phyloP scores from a whole-genome alignment of 92 coral and sea anemone species.

The Palythoa grandis region DNA sequence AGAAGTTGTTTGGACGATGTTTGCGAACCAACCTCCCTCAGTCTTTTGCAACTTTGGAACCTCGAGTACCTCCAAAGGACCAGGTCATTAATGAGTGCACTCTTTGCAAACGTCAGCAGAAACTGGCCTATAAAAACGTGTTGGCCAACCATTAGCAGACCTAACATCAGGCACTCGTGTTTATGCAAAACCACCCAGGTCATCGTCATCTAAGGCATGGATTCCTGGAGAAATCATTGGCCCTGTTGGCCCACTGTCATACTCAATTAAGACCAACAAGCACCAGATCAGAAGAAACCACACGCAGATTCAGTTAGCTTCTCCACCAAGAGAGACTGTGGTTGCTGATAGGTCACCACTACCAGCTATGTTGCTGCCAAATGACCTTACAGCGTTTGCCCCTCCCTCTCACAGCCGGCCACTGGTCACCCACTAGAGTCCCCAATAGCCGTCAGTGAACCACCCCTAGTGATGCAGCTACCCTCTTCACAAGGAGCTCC shows the following conservation, averaged over 20 bases:
- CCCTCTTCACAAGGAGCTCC: not conserved
- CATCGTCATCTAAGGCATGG: not conserved
- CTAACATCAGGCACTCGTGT: not conserved
- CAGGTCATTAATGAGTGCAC: not conserved
- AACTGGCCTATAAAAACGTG: not conserved
- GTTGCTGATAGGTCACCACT: not conserved
- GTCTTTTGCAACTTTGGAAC: constrained; percentile 29
- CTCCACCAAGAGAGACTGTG: not conserved
- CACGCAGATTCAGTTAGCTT: not conserved
- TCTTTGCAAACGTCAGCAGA: not conserved
- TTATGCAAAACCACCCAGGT: not conserved
- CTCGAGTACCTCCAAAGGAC: not conserved
- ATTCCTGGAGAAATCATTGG: not conserved
- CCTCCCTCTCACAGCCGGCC: not conserved
- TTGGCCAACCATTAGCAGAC: too few relatives aligned
- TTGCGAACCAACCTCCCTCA: constrained; percentile 52
- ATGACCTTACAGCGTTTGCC: not conserved
- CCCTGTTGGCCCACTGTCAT: not conserved
- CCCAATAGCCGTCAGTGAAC: not conserved
- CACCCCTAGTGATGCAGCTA: not conserved
- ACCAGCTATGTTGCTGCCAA: not conserved
- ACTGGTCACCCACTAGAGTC: not conserved
- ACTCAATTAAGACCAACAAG: not conserved
- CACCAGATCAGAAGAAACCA: not conserved
- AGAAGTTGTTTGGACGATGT: constrained; percentile 34